Evolutionary conservation across 2,113 vertebrate genomes (phyloP).

Genomic region (Antechinus flavipes): DNA sequence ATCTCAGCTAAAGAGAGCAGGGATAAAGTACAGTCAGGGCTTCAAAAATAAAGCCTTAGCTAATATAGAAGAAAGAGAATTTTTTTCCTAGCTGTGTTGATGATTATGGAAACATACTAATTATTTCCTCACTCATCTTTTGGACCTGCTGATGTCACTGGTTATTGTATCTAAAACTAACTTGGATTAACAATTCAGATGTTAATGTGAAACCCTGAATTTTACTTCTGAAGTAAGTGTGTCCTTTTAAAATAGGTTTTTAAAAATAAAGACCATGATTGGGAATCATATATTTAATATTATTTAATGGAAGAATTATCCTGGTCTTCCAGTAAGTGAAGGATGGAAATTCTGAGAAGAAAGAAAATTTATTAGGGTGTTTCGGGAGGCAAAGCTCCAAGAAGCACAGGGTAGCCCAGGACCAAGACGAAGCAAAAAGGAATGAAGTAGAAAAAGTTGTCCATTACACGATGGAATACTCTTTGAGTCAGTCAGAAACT

Average conservation of each 20-base stretch:
- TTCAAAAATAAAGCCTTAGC: constrained; percentile 3
- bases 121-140: neutral
- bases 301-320: constrained; percentile 29
- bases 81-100: neutral
- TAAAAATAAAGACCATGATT: constrained; percentile 27
- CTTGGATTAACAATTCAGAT: neutral
- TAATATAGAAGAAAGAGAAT: neutral
- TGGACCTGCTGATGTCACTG: neutral
- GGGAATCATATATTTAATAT: constrained; percentile 21
- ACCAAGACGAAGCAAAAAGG: constrained; percentile 52
- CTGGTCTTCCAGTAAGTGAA: constrained; percentile 30
- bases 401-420: neutral
- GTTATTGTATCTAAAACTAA: neutral
- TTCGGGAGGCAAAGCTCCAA: constrained; percentile 33
- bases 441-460: constrained; percentile 9
- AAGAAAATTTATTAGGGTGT: constrained; percentile 40
- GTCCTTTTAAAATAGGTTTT: constrained; percentile 21
- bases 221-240: neutral
- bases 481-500: constrained; percentile 35
- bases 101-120: neutral
- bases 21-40: neutral
- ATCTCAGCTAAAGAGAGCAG: neutral
- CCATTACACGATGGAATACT: constrained; percentile 16
- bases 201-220: neutral
- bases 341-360: constrained; percentile 30